Evolutionary conservation across 2,797 vertebrate genomes (phyloP).

Genomic region (Rhinichthys osculus): DNA sequence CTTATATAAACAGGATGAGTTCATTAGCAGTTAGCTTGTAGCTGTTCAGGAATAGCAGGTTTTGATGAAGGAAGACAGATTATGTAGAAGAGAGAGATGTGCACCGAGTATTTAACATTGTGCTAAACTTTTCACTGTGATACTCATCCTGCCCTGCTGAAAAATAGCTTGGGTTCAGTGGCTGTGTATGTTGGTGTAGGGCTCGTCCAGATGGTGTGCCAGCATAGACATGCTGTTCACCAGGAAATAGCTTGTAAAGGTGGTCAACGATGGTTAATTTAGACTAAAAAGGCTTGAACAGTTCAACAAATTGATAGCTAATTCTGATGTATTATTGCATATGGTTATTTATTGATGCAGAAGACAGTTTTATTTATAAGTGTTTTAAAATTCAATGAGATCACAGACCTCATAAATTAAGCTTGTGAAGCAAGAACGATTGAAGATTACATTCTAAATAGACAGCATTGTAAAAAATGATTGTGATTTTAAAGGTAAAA

Average conservation of each 20-base stretch:
- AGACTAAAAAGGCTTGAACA: neutral
- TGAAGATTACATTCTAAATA: neutral
- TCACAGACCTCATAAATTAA: neutral
- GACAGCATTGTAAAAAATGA: neutral
- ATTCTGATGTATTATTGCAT: neutral
- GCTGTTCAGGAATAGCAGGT: constrained; percentile 53
- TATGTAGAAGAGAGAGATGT: constrained; percentile 12
- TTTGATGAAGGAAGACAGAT: constrained; percentile 46
- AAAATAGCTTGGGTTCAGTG: neutral
- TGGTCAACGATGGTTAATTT: neutral
- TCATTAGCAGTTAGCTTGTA: constrained; percentile 60
- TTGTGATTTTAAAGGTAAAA: neutral
- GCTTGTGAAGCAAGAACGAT: neutral
- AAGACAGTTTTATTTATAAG: neutral
- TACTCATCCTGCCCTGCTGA: neutral
- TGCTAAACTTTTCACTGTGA: neutral
- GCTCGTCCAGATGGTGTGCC: neutral
- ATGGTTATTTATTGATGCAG: neutral
- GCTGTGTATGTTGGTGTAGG: neutral
- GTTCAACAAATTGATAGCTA: neutral
- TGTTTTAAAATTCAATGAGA: neutral
- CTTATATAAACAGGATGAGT: constrained; percentile 45
- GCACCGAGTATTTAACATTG: neutral
- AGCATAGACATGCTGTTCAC: neutral
- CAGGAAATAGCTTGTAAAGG: neutral